Percentiles rank a stretch among this genome's conserved stretches.
These are phyloP conservation scores for Eupithecia inturbata DNA, from an alignment of 2,888 invertebrate species.

Conservation along the genomic window DNA sequence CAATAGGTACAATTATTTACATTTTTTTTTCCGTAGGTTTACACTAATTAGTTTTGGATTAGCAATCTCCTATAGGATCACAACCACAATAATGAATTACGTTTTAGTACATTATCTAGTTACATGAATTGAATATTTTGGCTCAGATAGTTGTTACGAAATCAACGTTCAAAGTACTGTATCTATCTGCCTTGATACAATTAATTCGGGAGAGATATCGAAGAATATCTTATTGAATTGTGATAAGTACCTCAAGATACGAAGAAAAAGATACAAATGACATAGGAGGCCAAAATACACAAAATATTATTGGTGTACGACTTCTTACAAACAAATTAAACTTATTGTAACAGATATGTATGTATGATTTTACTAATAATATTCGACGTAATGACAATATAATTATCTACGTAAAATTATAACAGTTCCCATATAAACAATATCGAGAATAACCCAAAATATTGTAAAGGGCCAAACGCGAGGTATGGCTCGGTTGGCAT, in stretches of 20 bases:
- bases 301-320: slow-evolving; percentile 33
- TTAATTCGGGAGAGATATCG: background rate
- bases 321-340: slow-evolving; percentile 58
- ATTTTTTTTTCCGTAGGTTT: slow-evolving; percentile 59
- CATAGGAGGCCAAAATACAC: slow-evolving; percentile 51
- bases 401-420: slow-evolving; percentile 32
- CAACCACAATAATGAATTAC: slow-evolving; percentile 74
- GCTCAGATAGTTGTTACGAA: slow-evolving; percentile 24
- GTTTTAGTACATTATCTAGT: slow-evolving; percentile 50
- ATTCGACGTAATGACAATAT: slow-evolving; percentile 32
- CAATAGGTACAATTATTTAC: slow-evolving; percentile 70
- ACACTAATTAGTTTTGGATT: slow-evolving; percentile 73
- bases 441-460: background rate
- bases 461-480: background rate
- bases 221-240: background rate
- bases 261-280: slow-evolving; percentile 39
- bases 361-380: slow-evolving; percentile 60
- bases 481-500: background rate
- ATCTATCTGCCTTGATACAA: background rate
- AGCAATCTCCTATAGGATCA: slow-evolving; percentile 81
- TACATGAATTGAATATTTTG: slow-evolving; percentile 45
- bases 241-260: background rate
- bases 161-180: background rate
- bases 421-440: background rate
- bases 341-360: slow-evolving; percentile 81